These are phyloP conservation scores for Pelodiscus sinensis DNA, from an alignment of 2,113 vertebrate species.

Conservation along the genomic window DNA sequence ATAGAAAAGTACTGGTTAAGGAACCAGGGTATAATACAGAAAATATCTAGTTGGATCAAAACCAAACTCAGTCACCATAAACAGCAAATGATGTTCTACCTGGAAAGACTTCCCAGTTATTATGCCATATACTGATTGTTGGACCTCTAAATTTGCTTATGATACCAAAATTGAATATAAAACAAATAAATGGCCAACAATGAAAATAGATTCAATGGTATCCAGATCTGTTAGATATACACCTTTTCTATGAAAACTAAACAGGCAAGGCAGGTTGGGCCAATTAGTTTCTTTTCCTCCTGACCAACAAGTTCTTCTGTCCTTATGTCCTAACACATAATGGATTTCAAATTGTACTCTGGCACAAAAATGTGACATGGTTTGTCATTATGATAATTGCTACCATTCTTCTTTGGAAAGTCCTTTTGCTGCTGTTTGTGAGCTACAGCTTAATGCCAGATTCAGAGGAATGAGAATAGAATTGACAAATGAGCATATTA, in stretches of 20 bases:
- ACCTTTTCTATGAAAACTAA: constrained; percentile 4
- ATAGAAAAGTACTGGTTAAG: not conserved
- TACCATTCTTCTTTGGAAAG: constrained; percentile 59
- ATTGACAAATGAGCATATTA: constrained; percentile 45
- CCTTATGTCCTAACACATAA: constrained; percentile 24
- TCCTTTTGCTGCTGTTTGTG: constrained; percentile 61
- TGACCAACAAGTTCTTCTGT: not conserved
- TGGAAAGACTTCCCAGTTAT: not conserved
- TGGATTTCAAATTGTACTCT: constrained; percentile 36
- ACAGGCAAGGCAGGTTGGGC: not conserved
- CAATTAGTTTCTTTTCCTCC: constrained; percentile 27
- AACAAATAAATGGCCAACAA: constrained; percentile 3
- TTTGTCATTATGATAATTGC: constrained; percentile 69
- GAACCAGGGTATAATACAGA: not conserved
- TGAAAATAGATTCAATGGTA: constrained; percentile 29
- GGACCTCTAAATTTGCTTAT: constrained; percentile 1
- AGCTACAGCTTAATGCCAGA: constrained; percentile 57
- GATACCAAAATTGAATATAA: constrained; percentile 6
- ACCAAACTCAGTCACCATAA: constrained; percentile 22
- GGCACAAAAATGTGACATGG: constrained; percentile 43
- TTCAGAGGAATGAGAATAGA: constrained; percentile 40
- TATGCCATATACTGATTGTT: not conserved
- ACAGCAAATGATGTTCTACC: not conserved
- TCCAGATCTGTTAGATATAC: constrained; percentile 36
- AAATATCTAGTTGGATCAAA: not conserved